phyloP scores from a whole-genome alignment of 2,888 invertebrate species.

The Bhutanitis thaidina region DNA sequence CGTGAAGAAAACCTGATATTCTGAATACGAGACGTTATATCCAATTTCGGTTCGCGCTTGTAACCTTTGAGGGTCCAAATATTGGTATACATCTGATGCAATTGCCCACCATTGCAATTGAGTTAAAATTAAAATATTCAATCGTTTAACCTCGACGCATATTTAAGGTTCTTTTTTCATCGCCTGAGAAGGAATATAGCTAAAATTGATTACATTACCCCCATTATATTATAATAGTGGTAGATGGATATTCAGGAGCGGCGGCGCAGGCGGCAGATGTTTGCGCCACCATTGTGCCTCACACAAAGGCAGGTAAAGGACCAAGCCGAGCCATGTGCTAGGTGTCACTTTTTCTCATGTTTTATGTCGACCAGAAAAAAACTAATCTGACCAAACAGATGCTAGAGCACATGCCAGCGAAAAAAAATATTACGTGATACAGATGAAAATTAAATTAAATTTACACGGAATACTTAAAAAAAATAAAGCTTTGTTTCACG shows the following conservation, averaged over 20 bases:
- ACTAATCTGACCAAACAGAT: conserved; percentile 75
- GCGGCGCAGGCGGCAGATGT: conserved; percentile 69
- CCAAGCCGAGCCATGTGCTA: conserved; percentile 69
- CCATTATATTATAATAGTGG: conserved; percentile 22
- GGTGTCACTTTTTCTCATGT: conserved; percentile 74
- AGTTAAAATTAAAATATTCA: conserved; percentile 27
- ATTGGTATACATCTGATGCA: conserved; percentile 28
- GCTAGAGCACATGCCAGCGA: conserved; percentile 62
- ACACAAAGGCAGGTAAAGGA: conserved; percentile 76
- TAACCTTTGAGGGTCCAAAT: conserved; percentile 21
- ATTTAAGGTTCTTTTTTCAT: conserved; percentile 15
- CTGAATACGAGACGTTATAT: conserved; percentile 14
- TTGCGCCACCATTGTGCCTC: conserved; percentile 60
- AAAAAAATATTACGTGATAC: conserved; percentile 41
- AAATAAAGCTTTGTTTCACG: conserved; percentile 40
- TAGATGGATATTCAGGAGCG: conserved; percentile 38
- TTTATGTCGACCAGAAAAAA: conserved; percentile 67
- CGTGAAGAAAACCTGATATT: conserved; percentile 15
- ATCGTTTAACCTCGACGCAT: conserved; percentile 24
- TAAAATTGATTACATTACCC: conserved; percentile 23
- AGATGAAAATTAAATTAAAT: conserved; percentile 37
- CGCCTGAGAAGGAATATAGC: neutral
- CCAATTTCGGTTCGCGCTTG: conserved; percentile 18
- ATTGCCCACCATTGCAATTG: conserved; percentile 29
- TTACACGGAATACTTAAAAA: conserved; percentile 41